Base-by-base conservation (phyloP, 2,888 invertebrate genomes). In the Rhagium mordax region DNA sequence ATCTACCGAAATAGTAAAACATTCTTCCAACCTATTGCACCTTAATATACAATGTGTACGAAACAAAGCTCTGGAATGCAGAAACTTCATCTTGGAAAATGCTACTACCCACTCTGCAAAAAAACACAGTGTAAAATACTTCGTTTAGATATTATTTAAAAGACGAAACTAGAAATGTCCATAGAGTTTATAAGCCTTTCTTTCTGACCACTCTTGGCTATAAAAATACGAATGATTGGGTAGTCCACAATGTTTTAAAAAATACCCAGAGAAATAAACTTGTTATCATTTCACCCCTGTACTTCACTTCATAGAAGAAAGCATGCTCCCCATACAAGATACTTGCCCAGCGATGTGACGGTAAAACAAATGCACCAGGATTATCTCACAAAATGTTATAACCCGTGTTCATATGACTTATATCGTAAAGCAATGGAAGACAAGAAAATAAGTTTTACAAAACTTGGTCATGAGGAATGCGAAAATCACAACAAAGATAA, bases 381-480 rank as follows among this genome's bases (percentile, higher is more conserved):
- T 49, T 49, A 49, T 8, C 49, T 49, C 4, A 15, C 1, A 15
- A 49, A 49, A 49, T 49, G 2, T 15, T 15, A 49, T 15, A 49
- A 49, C 8, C 49, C 49, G 1, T 49, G 49, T 49, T 49, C 49
- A 49, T 49, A 49, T 49, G 49, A 49, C 0, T 49, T 49, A 49
- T 49, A 49, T 49, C 49, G 49, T 8, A 49, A 49, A 16, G 49
- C 18, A 8, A 18, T 3, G 10, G 8, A 49, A 20, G 49, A 49
- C 0, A 16, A 16, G 8, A 49, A 49, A 49, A 49, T 49, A 4
- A 49, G 49, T 10, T 80, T 78, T 57, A 72, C 79, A 16, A 67
- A 69, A 49, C 62, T 79, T 20, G 78, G 78, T 6, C 72, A 77
- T 51, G 77, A 79, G 68, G 81, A 81, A 55, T 81, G 78, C 64